phyloP scores from a whole-genome alignment of 2,113 vertebrate genomes.

The Lagenorhynchus albirostris region DNA sequence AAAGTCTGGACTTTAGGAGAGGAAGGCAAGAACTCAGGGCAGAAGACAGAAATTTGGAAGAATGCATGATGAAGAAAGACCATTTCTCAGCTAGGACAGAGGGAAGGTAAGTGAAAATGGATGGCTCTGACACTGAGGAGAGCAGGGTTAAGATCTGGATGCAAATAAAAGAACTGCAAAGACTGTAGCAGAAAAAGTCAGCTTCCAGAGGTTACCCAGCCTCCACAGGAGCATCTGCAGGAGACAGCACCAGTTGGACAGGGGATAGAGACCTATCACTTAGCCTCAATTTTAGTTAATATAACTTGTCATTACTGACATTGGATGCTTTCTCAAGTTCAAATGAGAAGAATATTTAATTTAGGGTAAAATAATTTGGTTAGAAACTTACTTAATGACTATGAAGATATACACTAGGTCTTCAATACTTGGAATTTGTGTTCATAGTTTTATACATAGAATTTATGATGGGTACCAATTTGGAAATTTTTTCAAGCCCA shows the following conservation, averaged over 20 bases:
- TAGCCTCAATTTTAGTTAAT: neutral
- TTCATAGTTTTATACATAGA: neutral
- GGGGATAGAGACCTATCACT: neutral
- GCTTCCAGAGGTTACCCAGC: neutral
- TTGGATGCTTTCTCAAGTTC: neutral
- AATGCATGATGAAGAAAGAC: neutral
- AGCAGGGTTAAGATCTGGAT: neutral
- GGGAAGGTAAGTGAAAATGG: neutral
- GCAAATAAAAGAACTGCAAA: neutral
- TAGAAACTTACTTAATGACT: neutral
- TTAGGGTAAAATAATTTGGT: neutral
- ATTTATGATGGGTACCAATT: neutral
- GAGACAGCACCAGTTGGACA: neutral
- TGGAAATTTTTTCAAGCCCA: neutral
- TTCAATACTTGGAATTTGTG: neutral
- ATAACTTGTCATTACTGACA: neutral
- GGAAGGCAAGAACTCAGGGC: neutral
- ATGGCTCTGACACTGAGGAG: neutral
- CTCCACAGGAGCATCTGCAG: neutral
- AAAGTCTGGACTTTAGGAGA: neutral
- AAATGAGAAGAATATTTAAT: neutral
- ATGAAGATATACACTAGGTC: neutral
- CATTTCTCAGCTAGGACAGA: neutral
- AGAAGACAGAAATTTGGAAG: neutral
- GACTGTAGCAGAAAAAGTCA: neutral